Conservation (phyloP, 2,797 vertebrate species). For the Aldrovandia affinis region DNA sequence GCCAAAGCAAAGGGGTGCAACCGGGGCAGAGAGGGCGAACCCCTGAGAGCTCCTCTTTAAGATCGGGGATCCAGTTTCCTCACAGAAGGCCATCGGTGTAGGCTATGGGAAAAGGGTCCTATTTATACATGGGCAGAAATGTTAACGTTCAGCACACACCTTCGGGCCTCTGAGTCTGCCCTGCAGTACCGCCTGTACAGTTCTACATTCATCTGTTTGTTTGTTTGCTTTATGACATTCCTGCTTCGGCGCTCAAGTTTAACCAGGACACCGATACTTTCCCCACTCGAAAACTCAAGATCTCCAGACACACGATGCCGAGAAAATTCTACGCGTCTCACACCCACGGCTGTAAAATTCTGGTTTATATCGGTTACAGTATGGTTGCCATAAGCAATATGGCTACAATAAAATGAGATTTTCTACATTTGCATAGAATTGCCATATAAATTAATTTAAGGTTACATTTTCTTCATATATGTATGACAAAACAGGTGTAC, state of each 20-base stretch:
- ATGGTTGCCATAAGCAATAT: background rate
- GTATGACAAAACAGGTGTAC: too few species aligned
- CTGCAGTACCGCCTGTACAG: background rate
- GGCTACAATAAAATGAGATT: background rate
- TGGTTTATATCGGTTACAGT: too few species aligned
- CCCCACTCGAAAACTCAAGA: background rate
- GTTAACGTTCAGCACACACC: conserved; percentile 43
- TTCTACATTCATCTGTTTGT: background rate
- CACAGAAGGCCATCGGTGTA: conserved; percentile 60
- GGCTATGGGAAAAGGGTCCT: conserved; percentile 69
- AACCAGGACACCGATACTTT: background rate
- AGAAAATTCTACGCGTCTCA: background rate
- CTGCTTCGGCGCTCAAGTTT: background rate
- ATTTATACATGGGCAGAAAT: conserved; percentile 65
- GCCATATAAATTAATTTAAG: background rate
- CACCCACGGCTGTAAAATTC: background rate
- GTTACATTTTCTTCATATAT: background rate
- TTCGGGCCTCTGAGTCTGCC: background rate
- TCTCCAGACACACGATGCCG: background rate
- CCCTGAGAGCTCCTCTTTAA: conserved; percentile 49
- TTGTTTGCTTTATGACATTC: background rate
- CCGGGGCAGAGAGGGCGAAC: conserved; percentile 32
- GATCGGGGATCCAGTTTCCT: conserved; percentile 67
- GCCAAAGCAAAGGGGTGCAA: background rate
- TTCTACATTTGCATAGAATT: too few species aligned